These are phyloP conservation scores for Andinoacara biseriatus DNA, from an alignment of 2,113 vertebrate genomes.

Conservation along the genomic window DNA sequence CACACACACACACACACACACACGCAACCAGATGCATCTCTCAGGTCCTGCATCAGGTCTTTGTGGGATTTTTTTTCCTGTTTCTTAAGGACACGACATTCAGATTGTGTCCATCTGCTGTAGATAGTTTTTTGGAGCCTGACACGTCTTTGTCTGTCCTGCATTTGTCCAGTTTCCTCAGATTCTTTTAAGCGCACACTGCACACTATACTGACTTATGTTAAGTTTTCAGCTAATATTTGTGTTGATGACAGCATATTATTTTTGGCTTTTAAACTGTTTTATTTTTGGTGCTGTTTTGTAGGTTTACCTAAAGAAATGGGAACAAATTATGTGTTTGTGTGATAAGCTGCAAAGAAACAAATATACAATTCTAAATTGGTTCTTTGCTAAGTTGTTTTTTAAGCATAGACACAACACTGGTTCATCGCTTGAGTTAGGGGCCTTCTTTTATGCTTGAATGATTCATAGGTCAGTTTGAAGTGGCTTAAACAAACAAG, in stretches of 20 bases:
- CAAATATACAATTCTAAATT: neutral
- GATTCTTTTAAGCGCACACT: neutral
- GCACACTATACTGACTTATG: neutral
- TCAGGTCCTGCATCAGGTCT: neutral
- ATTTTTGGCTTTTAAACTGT: neutral
- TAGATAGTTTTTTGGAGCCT: too few species aligned
- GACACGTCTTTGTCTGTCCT: too few species aligned
- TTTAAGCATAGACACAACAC: neutral
- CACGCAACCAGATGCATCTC: neutral
- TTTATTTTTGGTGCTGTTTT: neutral
- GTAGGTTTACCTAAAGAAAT: neutral
- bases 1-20: neutral
- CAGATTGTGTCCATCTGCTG: too few species aligned
- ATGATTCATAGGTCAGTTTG: neutral
- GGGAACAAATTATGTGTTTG: neutral
- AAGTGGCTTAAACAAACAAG: too few species aligned
- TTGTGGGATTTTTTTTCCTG: neutral
- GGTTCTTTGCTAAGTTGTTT: neutral
- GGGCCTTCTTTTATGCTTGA: neutral
- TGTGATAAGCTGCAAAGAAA: neutral
- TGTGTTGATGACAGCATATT: neutral
- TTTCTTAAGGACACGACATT: too few species aligned
- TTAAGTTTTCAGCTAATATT: neutral
- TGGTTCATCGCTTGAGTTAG: neutral
- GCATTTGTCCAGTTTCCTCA: neutral